Percentiles rank a stretch among this genome's conserved stretches.
These are phyloP conservation scores for Agrilus planipennis DNA, from an alignment of 1,140 invertebrate species.

Conservation along the genomic window DNA sequence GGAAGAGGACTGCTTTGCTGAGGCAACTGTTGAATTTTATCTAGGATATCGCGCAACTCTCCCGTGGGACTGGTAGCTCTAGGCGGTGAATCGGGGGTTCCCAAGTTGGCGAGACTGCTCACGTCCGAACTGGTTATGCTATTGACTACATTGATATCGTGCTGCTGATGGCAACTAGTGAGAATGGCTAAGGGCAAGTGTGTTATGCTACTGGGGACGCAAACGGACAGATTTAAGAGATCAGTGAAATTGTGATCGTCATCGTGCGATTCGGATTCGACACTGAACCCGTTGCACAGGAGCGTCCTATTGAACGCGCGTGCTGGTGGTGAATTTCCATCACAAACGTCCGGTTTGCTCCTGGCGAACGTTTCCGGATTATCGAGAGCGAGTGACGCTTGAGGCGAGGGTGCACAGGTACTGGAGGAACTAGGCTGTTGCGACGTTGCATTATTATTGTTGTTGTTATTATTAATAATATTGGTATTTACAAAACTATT, in stretches of 20 bases:
- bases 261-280: slow-evolving; percentile 25
- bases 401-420: too few species aligned
- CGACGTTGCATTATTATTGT: too few species aligned
- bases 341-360: too few species aligned
- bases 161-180: slow-evolving; percentile 15
- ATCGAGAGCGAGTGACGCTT: too few species aligned
- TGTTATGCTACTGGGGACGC: slow-evolving; percentile 21
- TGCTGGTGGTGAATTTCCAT: neutral
- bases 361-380: too few species aligned
- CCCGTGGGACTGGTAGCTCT: slow-evolving; percentile 64
- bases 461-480: neutral
- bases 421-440: too few species aligned
- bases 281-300: slow-evolving; percentile 18
- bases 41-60: slow-evolving; percentile 51
- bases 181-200: slow-evolving; percentile 12
- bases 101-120: slow-evolving; percentile 48
- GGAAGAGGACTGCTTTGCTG: slow-evolving; percentile 26
- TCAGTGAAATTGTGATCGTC: slow-evolving; percentile 29
- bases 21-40: slow-evolving; percentile 55
- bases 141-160: slow-evolving; percentile 32
- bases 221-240: slow-evolving; percentile 28
- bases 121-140: slow-evolving; percentile 52
- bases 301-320: too few species aligned
- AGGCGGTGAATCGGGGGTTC: slow-evolving; percentile 57
- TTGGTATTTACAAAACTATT: neutral